phyloP scores from a whole-genome alignment of 2,797 vertebrate genomes.

The Ctenopoma kingsleyae region DNA sequence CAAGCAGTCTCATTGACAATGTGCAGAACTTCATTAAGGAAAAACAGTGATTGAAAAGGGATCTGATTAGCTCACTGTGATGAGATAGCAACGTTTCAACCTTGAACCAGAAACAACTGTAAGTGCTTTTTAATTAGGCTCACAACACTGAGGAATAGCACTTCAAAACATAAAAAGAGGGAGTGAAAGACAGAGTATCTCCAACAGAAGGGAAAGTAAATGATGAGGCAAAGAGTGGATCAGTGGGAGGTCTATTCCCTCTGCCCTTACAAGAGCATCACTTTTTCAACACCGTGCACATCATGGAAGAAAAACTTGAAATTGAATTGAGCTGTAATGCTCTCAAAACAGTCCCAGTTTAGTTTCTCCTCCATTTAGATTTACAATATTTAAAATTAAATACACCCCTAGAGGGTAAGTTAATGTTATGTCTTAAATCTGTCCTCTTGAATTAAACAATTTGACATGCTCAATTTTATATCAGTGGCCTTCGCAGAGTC shows the following conservation, averaged over 20 bases:
- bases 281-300: slow-evolving; percentile 52
- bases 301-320: slow-evolving; percentile 38
- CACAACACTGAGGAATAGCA: slow-evolving; percentile 65
- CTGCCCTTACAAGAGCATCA: slow-evolving; percentile 53
- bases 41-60: slow-evolving; percentile 72
- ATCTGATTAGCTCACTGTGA: slow-evolving; percentile 74
- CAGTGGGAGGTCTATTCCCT: slow-evolving; percentile 59
- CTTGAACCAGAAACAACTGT: slow-evolving; percentile 73
- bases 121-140: slow-evolving; percentile 79
- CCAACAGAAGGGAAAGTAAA: slow-evolving; percentile 49
- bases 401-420: slow-evolving; percentile 42
- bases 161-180: slow-evolving; percentile 62
- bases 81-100: slow-evolving; percentile 69
- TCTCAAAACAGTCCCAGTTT: slow-evolving; percentile 45
- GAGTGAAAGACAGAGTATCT: slow-evolving; percentile 42
- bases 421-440: slow-evolving; percentile 41
- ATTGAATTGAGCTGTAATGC: slow-evolving; percentile 47
- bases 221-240: slow-evolving; percentile 58
- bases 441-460: slow-evolving; percentile 61
- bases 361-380: slow-evolving; percentile 60
- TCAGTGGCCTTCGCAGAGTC: slow-evolving; percentile 41
- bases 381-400: slow-evolving; percentile 65
- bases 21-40: slow-evolving; percentile 73
- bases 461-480: slow-evolving; percentile 56
- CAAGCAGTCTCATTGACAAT: slow-evolving; percentile 55